Conservation (phyloP, 1,140 invertebrate species). For the Temnothorax curvispinosus region DNA sequence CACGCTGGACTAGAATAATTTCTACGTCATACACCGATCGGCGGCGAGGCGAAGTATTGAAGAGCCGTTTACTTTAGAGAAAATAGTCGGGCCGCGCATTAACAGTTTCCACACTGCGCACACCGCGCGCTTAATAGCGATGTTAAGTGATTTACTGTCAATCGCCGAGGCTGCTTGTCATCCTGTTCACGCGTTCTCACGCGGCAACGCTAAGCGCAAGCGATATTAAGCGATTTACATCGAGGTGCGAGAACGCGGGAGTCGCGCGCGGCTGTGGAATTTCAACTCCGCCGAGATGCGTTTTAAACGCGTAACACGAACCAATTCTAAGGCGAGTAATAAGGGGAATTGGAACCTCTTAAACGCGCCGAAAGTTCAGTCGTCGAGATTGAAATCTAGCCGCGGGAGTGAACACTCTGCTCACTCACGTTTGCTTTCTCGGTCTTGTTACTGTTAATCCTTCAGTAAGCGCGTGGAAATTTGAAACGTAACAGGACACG, state of each 20-base stretch:
- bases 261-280: neutral
- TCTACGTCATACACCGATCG: neutral
- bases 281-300: neutral
- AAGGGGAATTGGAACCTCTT: neutral
- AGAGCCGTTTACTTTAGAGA: constrained; percentile 14
- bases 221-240: constrained; percentile 5
- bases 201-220: constrained; percentile 15
- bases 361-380: neutral
- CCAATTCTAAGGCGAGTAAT: neutral
- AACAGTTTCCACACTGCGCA: constrained; percentile 2
- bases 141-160: constrained; percentile 42
- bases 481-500: too few species aligned
- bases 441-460: too few species aligned
- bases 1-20: constrained; percentile 25
- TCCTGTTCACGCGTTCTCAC: constrained; percentile 19
- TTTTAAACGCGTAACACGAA: neutral
- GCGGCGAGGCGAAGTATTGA: neutral
- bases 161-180: constrained; percentile 24
- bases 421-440: too few species aligned
- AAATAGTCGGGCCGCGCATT: constrained; percentile 26
- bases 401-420: neutral
- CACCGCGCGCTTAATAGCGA: constrained; percentile 17
- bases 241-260: neutral
- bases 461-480: too few species aligned
- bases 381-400: neutral